phyloP scores from a whole-genome alignment of 1,140 invertebrate species.

The Drosophila pseudoobscura region DNA sequence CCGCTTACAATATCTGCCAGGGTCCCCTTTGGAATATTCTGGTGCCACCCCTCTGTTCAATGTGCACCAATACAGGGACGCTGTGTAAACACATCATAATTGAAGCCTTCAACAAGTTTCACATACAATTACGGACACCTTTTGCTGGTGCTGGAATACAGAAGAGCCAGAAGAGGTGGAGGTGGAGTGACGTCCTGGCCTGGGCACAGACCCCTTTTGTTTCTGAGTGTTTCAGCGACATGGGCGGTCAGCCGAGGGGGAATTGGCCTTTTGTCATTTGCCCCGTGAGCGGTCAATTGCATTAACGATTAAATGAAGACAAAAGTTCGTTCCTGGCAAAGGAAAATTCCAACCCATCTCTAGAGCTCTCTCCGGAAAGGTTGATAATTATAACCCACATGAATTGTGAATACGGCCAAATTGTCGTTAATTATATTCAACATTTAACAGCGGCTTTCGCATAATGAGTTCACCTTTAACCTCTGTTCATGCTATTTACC shows the following conservation, averaged over 20 bases:
- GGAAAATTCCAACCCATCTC: not conserved
- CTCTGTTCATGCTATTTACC: constrained; percentile 45
- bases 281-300: constrained; percentile 37
- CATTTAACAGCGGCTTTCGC: constrained; percentile 38
- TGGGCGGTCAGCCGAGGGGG: constrained; percentile 25
- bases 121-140: constrained; percentile 79
- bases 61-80: constrained; percentile 21
- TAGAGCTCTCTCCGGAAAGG: too few species aligned
- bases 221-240: constrained; percentile 6
- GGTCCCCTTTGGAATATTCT: not conserved
- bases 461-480: constrained; percentile 50
- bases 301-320: constrained; percentile 36
- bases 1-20: too few species aligned
- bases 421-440: constrained; percentile 37
- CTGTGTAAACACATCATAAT: constrained; percentile 73
- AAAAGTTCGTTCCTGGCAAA: constrained; percentile 15
- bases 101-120: constrained; percentile 80
- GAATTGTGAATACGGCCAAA: constrained; percentile 4
- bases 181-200: constrained; percentile 1
- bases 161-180: not conserved
- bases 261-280: constrained; percentile 47
- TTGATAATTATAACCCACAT: too few species aligned
- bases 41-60: constrained; percentile 3
- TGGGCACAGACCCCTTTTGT: constrained; percentile 17
- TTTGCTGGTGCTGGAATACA: constrained; percentile 35